Conservation (phyloP, 2,888 invertebrate species). For the Thysanoteuthis rhombus region DNA sequence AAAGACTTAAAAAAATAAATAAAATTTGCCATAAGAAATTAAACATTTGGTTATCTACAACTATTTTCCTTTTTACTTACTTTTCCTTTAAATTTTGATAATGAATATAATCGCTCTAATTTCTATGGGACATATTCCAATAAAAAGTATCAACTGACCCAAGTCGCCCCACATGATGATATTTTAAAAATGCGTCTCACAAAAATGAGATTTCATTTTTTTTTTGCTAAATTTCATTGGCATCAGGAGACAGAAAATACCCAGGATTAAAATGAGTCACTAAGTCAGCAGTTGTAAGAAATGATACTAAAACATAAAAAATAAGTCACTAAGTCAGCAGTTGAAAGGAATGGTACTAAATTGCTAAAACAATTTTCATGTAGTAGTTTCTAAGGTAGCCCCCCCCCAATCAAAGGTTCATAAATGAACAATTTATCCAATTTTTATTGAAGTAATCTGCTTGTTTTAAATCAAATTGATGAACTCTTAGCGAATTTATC, state of each 20-base stretch:
- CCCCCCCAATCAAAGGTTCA: not conserved
- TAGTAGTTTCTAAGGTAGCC: too few relatives aligned
- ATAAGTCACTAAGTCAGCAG: not conserved
- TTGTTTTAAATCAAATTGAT: not conserved
- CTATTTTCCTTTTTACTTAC: too few relatives aligned
- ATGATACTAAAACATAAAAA: not conserved
- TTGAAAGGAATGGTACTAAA: not conserved
- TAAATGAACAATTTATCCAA: not conserved
- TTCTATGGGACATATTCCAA: not conserved
- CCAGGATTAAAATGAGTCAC: not conserved
- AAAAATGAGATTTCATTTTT: not conserved
- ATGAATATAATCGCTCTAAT: too few relatives aligned
- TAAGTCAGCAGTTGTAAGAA: not conserved
- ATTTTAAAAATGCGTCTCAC: not conserved
- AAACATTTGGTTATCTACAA: too few relatives aligned
- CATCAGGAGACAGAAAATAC: constrained; percentile 12
- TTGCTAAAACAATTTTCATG: too few relatives aligned
- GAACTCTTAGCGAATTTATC: not conserved
- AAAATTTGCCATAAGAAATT: too few relatives aligned
- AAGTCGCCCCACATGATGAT: not conserved
- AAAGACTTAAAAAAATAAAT: too few relatives aligned
- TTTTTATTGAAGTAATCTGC: not conserved
- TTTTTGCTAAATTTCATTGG: not conserved
- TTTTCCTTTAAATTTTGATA: too few relatives aligned
- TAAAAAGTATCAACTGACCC: not conserved